Base-by-base conservation (phyloP, 2,797 vertebrate genomes). In the Melanotaenia pygmaea region DNA sequence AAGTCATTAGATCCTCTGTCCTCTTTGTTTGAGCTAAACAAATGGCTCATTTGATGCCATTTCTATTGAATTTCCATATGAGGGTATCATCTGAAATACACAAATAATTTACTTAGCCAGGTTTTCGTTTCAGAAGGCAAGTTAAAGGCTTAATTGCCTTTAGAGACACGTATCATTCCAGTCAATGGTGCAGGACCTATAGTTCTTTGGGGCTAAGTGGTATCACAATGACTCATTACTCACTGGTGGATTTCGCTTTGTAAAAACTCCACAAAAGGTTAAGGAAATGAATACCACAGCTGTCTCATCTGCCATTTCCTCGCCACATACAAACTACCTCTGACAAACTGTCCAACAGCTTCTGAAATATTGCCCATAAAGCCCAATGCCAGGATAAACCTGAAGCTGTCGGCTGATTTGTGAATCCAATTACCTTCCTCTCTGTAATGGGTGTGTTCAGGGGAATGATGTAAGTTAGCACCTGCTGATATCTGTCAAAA, bases 401-500 rank as follows among this genome's bases (percentile, higher is more conserved):
- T 82, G 85, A 78, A 92, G 81, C 82, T 79, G 83, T 90, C 88
- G 83, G 79, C 88, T 92, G 94, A 94, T 94, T 94, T 95, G 92
- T 94, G 91, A 93, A 94, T 95, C 90, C 92, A 94, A 95, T 95
- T 95, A 95, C 90, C 86, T 90, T 70, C 70, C 67, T 78, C 75
- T 85, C 89, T 90, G 88, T 94, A 94, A 94, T 94, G 91, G 93
- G 86, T 91, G 89, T 91, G 92, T 94, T 93, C 87, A 90, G 80
- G 75, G 85, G 76, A 81, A 87, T 91, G 91, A 93, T 92, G 83
- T 86, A 88, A 91, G 87, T 89, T 91, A 85, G 81, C 73, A 88
- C 80, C 74, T 80, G 87, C 80, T 86, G 83, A 83, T 82, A 86
- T 87, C 83, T 90, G 85, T 91, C 87, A 86, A 64, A 71, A 76